Evolutionary conservation across 1,140 invertebrate species (phyloP), one percentile per base, ranked within the genome.

Genomic region (Papilio polyxenes): DNA sequence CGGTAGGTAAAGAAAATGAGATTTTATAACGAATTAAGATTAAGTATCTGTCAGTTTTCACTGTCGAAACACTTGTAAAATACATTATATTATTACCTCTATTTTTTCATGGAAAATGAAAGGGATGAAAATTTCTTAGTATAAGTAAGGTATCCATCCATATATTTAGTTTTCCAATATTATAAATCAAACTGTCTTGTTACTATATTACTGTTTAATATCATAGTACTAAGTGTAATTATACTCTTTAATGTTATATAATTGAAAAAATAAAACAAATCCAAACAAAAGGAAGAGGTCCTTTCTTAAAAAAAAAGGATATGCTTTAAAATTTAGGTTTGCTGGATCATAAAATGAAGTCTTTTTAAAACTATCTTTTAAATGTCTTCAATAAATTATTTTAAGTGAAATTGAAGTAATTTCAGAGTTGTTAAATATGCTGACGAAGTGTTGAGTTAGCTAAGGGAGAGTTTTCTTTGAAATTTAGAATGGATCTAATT

Each of bases 1-100:
- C 84, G 83, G 82, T 85, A 82, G 82, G 65, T 72, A 37, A 15
- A 37, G 65, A 72, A 72, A 37, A 65, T 23, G 20, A 72, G 31
- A 37, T 72, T 72, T 5, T 5, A 20, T 7, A 72, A 15, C 11
- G 6, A 69, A 69, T 37, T 37, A 69, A 7, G 11, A 37, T 31
- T 37, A 69, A 69, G 31, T 2, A 69, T 69, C 31, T 69, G 11
- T 40, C 7, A 20, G 11, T 65, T 65, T 59, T 59, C 56, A 59
- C 56, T 59, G 56, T 5, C 0, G 62, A 10, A 23, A 65, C 20
- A 65, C 10, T 31, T 31, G 11, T 62, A 62, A 8, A 31, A 65
- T 1, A 11, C 3, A 65, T 10, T 1, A 53, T 53, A 17, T 9
- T 49, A 51, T 15, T 62, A 23, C 23, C 9, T 23, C 10, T 20